phyloP scores from a whole-genome alignment of 2,797 vertebrate genomes.

The Florisuga fusca region DNA sequence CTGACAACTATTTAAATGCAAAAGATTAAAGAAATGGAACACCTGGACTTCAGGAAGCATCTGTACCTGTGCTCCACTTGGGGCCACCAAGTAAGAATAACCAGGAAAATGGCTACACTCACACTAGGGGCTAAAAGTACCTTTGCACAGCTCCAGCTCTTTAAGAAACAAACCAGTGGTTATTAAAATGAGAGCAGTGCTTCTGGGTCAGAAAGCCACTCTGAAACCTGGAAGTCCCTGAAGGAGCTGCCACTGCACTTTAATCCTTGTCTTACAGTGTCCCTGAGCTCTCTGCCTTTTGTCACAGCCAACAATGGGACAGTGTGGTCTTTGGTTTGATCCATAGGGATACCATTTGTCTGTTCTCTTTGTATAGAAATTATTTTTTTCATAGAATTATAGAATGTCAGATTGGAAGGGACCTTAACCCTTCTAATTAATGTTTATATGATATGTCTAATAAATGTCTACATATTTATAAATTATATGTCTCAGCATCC shows the following conservation, averaged over 20 bases:
- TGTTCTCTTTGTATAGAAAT: not conserved
- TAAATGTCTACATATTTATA: no score
- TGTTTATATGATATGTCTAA: no score
- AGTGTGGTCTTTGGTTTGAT: not conserved
- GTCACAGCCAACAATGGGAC: not conserved
- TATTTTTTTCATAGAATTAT: no score
- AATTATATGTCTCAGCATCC: no score
- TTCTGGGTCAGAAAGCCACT: not conserved
- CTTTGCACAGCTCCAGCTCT: not conserved
- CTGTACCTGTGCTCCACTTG: not conserved
- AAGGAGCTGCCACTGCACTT: not conserved
- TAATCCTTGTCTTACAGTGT: rapidly evolving
- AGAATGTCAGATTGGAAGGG: no score
- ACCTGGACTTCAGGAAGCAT: not conserved
- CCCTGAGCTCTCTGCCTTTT: not conserved
- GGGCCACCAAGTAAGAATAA: not conserved
- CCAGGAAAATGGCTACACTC: not conserved
- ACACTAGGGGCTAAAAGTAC: not conserved
- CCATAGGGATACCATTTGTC: rapidly evolving
- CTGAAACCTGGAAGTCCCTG: not conserved
- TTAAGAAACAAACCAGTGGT: not conserved
- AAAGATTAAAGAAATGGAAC: slow-evolving; percentile 21
- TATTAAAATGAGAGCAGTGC: not conserved
- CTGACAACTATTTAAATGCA: not conserved
- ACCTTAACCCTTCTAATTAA: no score